Base-by-base conservation (phyloP, 2,888 invertebrate genomes). In the Caradrina clavipalpis region DNA sequence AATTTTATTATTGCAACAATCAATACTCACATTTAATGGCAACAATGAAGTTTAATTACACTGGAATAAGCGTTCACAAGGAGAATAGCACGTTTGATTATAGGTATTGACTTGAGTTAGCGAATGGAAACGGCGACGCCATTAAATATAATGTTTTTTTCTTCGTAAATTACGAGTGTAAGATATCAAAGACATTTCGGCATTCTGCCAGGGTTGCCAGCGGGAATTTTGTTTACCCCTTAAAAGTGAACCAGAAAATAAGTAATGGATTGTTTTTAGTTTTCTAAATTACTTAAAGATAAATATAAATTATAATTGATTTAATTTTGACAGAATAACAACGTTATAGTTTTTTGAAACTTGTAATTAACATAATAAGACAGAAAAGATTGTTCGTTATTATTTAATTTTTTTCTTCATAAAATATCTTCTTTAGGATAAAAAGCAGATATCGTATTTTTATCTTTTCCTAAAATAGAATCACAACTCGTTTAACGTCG, bases 1-100 rank as follows among this genome's bases (percentile, higher is more conserved):
- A 80, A 84, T 85, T 90, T 90, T 87, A 88, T 88, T 90, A 92
- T 94, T 95, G 95, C 95, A 95, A 95, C 95, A 95, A 94, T 93
- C 80, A 82, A 86, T 89, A 93, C 92, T 91, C 82, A 92, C 92
- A 69, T 90, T 90, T 89, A 85, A 91, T 95, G 95, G 94, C 95
- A 95, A 95, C 95, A 94, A 94, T 90, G 71, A 67, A 73, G 64
- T 73, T 72, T 66, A 77, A 50, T 35, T 53, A 61, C 62, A 69
- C 62, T 56, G n/a, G 64, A 63, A 66, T 66, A 58, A 57, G 69
- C 60, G 64, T 57, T 13, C 60, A 67, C 59, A 31, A 45, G 26
- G 21, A 22, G 26, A 39, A 17, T 15, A 71, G 7, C 66, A 71
- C 63, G 51, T 11, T 17, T 26, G 8, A 42, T 1, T 47, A n/a